A percentile compares a stretch with the other conserved stretches of the same genome.
Evolutionary conservation across 2,888 invertebrate species (phyloP).

Genomic region (Eupithecia abbreviata): DNA sequence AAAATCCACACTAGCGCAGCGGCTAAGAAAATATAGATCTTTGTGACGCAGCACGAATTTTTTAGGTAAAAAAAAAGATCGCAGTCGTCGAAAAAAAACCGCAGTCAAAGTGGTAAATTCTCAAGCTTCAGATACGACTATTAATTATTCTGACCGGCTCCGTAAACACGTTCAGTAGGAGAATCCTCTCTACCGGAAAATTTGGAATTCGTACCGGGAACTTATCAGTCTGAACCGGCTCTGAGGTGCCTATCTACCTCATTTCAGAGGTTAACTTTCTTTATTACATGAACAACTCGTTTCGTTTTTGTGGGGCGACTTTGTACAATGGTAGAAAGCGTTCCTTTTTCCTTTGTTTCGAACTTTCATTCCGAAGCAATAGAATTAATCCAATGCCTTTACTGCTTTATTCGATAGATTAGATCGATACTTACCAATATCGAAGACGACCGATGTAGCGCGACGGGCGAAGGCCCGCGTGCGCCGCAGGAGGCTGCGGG

Average conservation of each 20-base stretch:
- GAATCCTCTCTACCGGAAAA: constrained; percentile 57
- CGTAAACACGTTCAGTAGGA: constrained; percentile 54
- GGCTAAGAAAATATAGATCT: no score
- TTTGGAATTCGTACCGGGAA: constrained; percentile 62
- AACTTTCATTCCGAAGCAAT: background rate
- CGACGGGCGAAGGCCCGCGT: no score
- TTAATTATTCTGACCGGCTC: constrained; percentile 37
- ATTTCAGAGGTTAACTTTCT: background rate
- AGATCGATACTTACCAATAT: background rate
- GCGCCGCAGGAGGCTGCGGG: no score
- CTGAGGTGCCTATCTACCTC: background rate
- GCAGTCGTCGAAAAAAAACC: no score
- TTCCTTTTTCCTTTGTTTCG: background rate
- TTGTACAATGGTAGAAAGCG: background rate
- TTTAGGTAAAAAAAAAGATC: no score
- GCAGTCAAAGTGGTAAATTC: no score
- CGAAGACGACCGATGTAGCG: no score
- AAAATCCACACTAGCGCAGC: no score
- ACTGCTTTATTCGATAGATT: background rate
- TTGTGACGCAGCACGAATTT: no score
- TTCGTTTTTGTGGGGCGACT: constrained; percentile 1
- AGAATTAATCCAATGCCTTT: background rate
- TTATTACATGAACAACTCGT: background rate
- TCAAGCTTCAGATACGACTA: constrained; percentile 43
- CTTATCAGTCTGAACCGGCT: constrained; percentile 34